Evolutionary conservation across 2,888 invertebrate genomes (phyloP), one percentile per base, ranked within the genome.

Genomic region (Anthoptus insignis): DNA sequence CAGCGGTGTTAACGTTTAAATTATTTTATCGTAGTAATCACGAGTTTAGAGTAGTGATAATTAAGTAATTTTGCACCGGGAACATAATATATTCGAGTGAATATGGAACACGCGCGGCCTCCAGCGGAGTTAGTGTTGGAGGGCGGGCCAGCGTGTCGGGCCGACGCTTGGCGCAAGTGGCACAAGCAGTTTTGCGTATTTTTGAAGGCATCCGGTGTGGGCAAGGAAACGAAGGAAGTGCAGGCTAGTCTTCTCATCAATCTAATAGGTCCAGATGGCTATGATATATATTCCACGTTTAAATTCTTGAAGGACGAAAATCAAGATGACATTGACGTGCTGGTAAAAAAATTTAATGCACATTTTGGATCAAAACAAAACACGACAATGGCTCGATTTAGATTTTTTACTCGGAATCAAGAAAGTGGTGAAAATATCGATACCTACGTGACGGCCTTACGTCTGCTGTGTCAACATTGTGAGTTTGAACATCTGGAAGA

Each of bases 401-500:
- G 11, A 9, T 32, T 32, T 9, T 32, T 32, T 32, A 32, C 9
- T 32, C 5, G 32, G 11, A 2, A 32, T 32, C 11, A 32, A 11
- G 32, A 32, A 11, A 9, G 2, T 9, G 32, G 32, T 11, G 32
- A 32, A 11, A 9, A 7, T 2, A 32, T 32, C 32, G 32, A 32
- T 9, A 11, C 6, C 6, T 32, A 32, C 32, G 32, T 32, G 2
- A 32, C 32, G 6, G 57, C 68, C 0, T 59, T 69, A 37, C 59
- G 59, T 8, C 37, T 69, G n/a, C 27, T 65, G 7, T 56, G 59
- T 13, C 58, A 59, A 29, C 21, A 34, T 13, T 69, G 69, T 45
- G 63, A 64, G 21, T 66, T 69, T 50, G 34, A 54, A 13, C n/a
- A 9, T 3, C 27, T 66, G 8, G 65, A 61, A 14, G 58, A 64